phyloP scores from a whole-genome alignment of 2,113 vertebrate species.

The Upupa epops region DNA sequence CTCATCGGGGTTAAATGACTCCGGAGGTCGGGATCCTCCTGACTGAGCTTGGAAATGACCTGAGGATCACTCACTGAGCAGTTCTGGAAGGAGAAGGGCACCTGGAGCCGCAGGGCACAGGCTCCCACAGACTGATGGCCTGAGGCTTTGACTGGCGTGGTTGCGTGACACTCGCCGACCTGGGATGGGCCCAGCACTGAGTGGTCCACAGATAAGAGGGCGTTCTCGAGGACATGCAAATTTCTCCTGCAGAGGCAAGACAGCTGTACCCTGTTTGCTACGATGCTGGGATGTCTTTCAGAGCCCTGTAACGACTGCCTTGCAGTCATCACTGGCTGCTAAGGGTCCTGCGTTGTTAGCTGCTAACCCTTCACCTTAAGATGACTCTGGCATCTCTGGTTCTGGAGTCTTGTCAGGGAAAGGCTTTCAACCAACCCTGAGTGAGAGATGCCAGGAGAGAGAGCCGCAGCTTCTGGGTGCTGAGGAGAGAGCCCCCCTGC shows the following conservation, averaged over 20 bases:
- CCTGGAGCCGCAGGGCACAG: conserved; percentile 73
- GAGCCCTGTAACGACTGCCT: not conserved
- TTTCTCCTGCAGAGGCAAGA: not conserved
- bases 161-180: conserved; percentile 78
- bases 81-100: conserved; percentile 78
- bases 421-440: not conserved
- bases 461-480: not conserved
- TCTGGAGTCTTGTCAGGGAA: not conserved
- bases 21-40: not conserved
- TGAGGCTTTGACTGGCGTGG: conserved; percentile 83
- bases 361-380: not conserved
- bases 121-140: conserved; percentile 76
- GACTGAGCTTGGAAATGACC: conserved; percentile 77
- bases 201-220: conserved; percentile 63
- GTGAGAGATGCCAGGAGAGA: not conserved
- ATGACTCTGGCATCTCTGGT: not conserved
- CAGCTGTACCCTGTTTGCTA: not conserved
- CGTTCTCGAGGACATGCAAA: not conserved
- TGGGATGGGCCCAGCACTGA: conserved; percentile 71
- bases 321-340: not conserved
- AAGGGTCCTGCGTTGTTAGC: not conserved
- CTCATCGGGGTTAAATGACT: not conserved
- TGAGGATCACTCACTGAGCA: conserved; percentile 79
- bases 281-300: not conserved
- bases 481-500: not conserved